A percentile compares a stretch with the other conserved stretches of the same genome.
Evolutionary conservation across 2,888 invertebrate genomes (phyloP).

Genomic region (Pyralis farinalis): DNA sequence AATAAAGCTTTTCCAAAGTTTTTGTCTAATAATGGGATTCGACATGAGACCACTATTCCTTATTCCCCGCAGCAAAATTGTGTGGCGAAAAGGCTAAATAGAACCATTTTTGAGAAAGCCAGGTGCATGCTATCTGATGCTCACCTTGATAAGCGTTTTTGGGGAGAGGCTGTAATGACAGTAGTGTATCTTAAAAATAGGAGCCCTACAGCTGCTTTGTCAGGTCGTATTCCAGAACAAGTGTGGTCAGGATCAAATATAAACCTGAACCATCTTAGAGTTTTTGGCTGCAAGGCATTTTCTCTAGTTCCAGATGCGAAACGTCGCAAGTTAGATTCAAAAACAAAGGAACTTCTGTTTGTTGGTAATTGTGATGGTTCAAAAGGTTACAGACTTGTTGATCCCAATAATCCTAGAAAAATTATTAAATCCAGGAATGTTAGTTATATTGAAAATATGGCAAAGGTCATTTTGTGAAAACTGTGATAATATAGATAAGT

Average conservation of each 20-base stretch:
- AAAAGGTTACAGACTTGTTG: conserved; percentile 4
- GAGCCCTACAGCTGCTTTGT: not conserved
- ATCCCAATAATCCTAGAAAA: conserved; percentile 6
- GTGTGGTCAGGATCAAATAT: conserved; percentile 1
- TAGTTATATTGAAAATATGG: conserved; percentile 1
- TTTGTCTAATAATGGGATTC: conserved; percentile 21
- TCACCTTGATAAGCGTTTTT: not conserved
- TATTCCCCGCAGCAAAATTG: conserved; percentile 35
- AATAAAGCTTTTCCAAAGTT: conserved; percentile 14
- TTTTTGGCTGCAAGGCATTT: conserved; percentile 6
- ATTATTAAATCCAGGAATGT: conserved; percentile 4
- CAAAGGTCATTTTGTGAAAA: not conserved
- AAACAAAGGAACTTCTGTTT: conserved; percentile 2
- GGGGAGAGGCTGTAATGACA: conserved; percentile 8
- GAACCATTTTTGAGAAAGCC: not conserved
- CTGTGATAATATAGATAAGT: not conserved
- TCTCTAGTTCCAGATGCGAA: not conserved
- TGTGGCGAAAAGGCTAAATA: conserved; percentile 25
- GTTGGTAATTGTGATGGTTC: conserved; percentile 4
- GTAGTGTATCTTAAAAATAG: conserved; percentile 9
- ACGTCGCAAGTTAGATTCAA: conserved; percentile 2
- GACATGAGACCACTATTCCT: conserved; percentile 24
- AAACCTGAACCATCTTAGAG: conserved; percentile 1
- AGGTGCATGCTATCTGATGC: not conserved
- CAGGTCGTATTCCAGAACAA: not conserved